phyloP scores from a whole-genome alignment of 2,888 invertebrate genomes.

The Harpagoxenus sublaevis region DNA sequence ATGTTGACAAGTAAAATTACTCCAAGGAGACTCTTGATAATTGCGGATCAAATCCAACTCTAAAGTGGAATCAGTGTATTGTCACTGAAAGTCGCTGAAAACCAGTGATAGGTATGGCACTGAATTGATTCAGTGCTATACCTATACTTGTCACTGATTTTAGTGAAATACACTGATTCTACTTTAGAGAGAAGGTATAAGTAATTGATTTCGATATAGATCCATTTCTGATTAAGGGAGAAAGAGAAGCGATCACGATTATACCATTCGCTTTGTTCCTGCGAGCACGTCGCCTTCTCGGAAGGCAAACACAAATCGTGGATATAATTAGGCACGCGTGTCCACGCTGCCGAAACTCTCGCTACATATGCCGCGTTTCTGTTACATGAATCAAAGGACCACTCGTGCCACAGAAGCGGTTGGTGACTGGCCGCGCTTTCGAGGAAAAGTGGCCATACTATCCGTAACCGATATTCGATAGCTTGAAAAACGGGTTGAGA shows the following conservation, averaged over 20 bases:
- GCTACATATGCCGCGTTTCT: slow-evolving; percentile 34
- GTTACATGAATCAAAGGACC: slow-evolving; percentile 30
- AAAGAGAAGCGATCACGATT: slow-evolving; percentile 46
- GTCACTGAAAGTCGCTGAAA: too few relatives aligned
- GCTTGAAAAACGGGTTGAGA: background rate
- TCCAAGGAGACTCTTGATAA: background rate
- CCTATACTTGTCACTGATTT: too few relatives aligned
- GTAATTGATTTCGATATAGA: background rate
- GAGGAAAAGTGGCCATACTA: slow-evolving; percentile 35
- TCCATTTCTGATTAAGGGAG: slow-evolving; percentile 33
- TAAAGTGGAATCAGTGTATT: too few relatives aligned
- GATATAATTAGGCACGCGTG: slow-evolving; percentile 84
- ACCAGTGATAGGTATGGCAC: too few relatives aligned
- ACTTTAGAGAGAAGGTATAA: background rate
- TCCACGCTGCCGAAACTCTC: slow-evolving; percentile 73
- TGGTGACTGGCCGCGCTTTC: slow-evolving; percentile 8
- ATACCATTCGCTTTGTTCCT: slow-evolving; percentile 65
- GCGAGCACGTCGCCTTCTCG: slow-evolving; percentile 80
- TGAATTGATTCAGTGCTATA: too few relatives aligned
- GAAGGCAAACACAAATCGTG: slow-evolving; percentile 81
- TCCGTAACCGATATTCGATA: background rate
- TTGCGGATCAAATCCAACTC: background rate
- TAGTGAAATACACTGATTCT: too few relatives aligned
- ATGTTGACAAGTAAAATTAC: slow-evolving; percentile 13
- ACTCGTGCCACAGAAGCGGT: background rate